Percentiles rank a stretch among this genome's conserved stretches.
Evolutionary conservation across 2,797 vertebrate species (phyloP).

Genomic region (Linurgus olivaceus): DNA sequence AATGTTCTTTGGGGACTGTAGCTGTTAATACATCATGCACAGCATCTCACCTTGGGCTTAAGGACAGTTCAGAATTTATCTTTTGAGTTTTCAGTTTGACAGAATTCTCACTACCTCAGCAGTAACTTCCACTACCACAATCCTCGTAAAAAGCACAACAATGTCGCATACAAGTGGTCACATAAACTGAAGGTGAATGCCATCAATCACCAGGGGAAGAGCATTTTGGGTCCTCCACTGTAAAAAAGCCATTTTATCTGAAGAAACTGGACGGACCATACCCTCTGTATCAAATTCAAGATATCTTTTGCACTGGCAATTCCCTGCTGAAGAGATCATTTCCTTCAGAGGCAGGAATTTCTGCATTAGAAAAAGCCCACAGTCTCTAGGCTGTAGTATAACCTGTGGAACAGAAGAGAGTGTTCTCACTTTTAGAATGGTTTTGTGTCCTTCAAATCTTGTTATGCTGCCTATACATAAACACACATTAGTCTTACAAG

Average conservation of each 20-base stretch:
- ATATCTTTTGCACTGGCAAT: constrained; percentile 65
- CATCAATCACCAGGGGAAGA: constrained; percentile 37
- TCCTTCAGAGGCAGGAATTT: constrained; percentile 67
- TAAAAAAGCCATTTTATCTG: constrained; percentile 46
- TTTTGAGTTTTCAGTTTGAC: background rate
- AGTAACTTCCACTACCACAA: background rate
- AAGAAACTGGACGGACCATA: constrained; percentile 65
- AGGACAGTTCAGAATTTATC: background rate
- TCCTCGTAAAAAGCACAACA: background rate
- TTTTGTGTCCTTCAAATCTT: constrained; percentile 5
- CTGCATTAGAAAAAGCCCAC: constrained; percentile 66
- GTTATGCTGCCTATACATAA: constrained; percentile 25
- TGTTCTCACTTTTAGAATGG: constrained; percentile 62
- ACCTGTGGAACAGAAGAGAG: constrained; percentile 69
- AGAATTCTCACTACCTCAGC: background rate
- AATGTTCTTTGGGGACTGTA: background rate
- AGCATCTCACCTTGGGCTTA: constrained; percentile 10
- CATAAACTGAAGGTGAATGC: constrained; percentile 28
- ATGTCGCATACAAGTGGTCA: background rate
- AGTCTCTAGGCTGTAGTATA: constrained; percentile 65
- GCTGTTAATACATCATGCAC: background rate
- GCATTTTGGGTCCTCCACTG: constrained; percentile 65
- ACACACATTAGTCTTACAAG: background rate
- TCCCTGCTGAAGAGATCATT: constrained; percentile 65
- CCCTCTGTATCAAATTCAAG: constrained; percentile 66